A percentile compares a stretch with the other conserved stretches of the same genome.
Evolutionary conservation across 2,797 vertebrate species (phyloP).

Genomic region (Anabacerthia variegaticeps): DNA sequence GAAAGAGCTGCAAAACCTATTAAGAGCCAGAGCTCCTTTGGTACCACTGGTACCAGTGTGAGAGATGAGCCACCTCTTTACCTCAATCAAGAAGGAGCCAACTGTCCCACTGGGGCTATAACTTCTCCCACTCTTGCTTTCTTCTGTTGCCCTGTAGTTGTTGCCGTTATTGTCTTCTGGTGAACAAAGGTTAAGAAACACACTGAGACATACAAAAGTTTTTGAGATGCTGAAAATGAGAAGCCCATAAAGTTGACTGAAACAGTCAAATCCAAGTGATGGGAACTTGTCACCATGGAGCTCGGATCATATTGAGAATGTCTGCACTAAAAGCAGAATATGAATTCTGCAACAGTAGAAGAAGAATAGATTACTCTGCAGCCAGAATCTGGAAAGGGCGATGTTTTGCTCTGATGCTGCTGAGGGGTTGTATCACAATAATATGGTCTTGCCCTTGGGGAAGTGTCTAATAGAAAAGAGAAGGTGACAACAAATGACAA

Average conservation of each 20-base stretch:
- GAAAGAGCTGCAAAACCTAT: neutral
- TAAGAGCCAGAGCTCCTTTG: neutral
- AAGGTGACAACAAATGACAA: neutral
- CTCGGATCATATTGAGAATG: neutral
- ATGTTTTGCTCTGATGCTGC: neutral
- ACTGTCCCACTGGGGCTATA: neutral
- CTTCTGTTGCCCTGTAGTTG: neutral
- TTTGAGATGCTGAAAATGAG: neutral
- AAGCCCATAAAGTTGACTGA: neutral
- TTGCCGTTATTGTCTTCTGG: neutral
- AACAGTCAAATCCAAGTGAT: neutral
- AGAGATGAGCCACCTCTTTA: neutral
- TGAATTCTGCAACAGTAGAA: neutral
- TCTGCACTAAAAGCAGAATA: neutral
- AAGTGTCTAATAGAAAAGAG: neutral
- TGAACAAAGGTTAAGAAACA: neutral
- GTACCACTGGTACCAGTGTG: neutral
- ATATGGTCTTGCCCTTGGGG: neutral
- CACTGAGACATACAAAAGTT: neutral
- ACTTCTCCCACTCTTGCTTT: neutral
- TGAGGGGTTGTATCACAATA: neutral
- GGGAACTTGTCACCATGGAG: neutral
- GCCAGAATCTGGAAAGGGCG: neutral
- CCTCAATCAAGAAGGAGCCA: neutral
- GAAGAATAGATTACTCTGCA: neutral